Base-by-base conservation (phyloP, 2,888 invertebrate genomes). In the Eristalinus sepulchralis region DNA sequence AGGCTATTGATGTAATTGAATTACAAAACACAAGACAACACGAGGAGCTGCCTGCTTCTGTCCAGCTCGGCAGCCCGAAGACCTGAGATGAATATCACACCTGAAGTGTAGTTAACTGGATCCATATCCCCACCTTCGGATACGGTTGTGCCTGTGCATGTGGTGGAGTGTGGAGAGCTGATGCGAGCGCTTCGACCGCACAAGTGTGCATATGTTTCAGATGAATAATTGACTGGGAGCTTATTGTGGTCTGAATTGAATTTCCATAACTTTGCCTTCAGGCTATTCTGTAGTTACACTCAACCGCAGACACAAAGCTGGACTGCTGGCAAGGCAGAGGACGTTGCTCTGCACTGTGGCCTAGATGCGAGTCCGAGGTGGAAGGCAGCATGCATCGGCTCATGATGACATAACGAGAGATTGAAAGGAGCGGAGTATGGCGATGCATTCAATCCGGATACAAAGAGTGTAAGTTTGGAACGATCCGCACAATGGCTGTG, bases 1-100 rank as follows among this genome's bases (percentile, higher is more conserved):
- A 68, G 36, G 13, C 27, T 66, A 70, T 36, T 66, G 70, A 17
- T 47, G 81, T 70, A 76, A 84, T 84, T 84, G 75, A 84, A 83
- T 79, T 75, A 80, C 75, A 80, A 79, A 75, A 79, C 53, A 83
- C 79, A 75, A 83, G 70, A 70, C 82, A 77, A 67, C 36, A 73
- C 62, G 67, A 68, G 17, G 33, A 33, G 22, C 36, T 36, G 17
- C 36, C 39, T n/a, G 39, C 0, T 2, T 39, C 4, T 17, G n/a
- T 17, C n/a, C 17, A 11, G 34, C 17, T 2, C 1, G 70, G 59
- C 60, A 71, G 57, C 67, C 13, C 60, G 60, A 84, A 66, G 80
- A 60, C 80, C 64, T 55, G 60, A 84, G 83, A 80, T 80, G 73
- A 84, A 80, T 80, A 80, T 80, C 83, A 80, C 83, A 84, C 83